phyloP scores from a whole-genome alignment of 64 coral and sea anemone species.

The Orbicella faveolata region DNA sequence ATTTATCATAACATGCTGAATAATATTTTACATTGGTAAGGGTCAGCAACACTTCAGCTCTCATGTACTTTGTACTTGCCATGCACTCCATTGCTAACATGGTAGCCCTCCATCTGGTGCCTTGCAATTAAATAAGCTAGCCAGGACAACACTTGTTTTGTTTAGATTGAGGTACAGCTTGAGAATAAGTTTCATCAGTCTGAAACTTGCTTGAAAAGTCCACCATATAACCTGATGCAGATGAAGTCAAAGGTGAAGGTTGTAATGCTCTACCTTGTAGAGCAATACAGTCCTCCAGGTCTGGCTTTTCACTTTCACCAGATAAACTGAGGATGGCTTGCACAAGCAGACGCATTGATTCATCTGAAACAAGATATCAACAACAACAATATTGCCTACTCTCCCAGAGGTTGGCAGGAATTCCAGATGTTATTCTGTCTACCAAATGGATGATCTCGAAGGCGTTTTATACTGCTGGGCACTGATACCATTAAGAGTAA shows the following conservation, averaged over 20 bases:
- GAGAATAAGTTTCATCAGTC: conserved; percentile 36
- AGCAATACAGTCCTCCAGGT: conserved; percentile 8
- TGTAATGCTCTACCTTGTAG: not conserved
- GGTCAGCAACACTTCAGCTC: no score
- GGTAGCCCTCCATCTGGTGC: not conserved
- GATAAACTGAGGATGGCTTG: conserved; percentile 83
- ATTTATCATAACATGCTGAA: no score
- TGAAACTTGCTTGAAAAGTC: conserved; percentile 9
- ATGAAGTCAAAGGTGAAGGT: not conserved
- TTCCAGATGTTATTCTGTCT: no score
- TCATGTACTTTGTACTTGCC: no score
- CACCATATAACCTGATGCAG: conserved; percentile 8
- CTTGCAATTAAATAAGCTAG: not conserved
- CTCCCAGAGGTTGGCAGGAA: no score
- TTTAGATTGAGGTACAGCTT: not conserved
- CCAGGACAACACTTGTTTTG: conserved; percentile 5
- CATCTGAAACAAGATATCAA: conserved; percentile 37
- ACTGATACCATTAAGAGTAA: no score
- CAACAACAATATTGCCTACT: not conserved
- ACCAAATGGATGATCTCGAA: no score
- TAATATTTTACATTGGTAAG: no score
- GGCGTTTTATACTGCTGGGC: no score
- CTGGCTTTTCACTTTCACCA: conserved; percentile 42
- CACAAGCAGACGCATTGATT: conserved; percentile 76
- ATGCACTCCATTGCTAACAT: no score